Base-by-base conservation (phyloP, 2,797 vertebrate genomes). In the Coreius guichenoti region DNA sequence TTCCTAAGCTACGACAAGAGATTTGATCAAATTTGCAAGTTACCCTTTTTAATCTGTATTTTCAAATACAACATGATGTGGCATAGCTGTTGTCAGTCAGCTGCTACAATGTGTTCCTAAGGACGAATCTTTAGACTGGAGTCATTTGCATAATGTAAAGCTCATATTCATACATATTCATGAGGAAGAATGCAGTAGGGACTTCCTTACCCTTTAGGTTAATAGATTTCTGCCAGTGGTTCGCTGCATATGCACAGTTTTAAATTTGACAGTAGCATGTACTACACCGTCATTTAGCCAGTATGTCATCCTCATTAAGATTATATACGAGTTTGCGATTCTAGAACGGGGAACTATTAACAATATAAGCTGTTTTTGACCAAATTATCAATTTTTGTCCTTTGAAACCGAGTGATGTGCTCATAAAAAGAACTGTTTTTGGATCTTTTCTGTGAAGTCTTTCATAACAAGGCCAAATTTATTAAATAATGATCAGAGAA, bases 111-210 rank as follows among this genome's bases (percentile, higher is more conserved):
- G 43, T 0, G 0, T 81, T 36, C 70, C 80, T 21, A 4, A 54
- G 26, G 49, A 39, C 11, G 8, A 73, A 36, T 78, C 33, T 77
- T 36, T 68, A 14, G 21, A 11, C 21, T 63, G 16, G 54, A 26
- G 29, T 16, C 43, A 65, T 85, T 85, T 80, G 45, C 77, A 80
- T 85, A 73, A 21, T 72, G 67, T 80, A 47, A 49, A 72, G 39
- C 83, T 85, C 68, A 85, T 85, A 85, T 85, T 3, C 11, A 73
- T 85, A 29, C 56, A 80, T 85, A 80, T 80, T 80, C 23, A 85
- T 85, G 56, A 47, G 67, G 36, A 58, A n/a, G 65, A 36, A 72
- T 33, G 36, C 67, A 6, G 36, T 33, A 61, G 67, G 29, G 54
- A 43, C 9, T 39, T 80, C 7, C 16, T 85, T 31, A 33, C 33